Evolutionary conservation across 2,888 invertebrate species (phyloP), one percentile per base, ranked within the genome.

Genomic region (Yponomeuta sedellus): DNA sequence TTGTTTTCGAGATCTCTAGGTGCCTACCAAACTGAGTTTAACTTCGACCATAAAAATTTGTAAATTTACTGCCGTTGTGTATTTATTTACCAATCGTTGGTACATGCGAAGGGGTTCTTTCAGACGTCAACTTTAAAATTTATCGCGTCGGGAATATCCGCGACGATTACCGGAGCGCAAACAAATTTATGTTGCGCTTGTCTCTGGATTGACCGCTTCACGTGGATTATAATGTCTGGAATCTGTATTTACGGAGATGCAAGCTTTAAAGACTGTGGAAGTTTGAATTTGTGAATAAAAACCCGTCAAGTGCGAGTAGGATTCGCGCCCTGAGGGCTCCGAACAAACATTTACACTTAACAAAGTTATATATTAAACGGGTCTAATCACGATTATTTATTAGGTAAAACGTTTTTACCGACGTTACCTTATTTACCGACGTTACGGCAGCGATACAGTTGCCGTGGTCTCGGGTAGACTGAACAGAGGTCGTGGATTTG

Each of bases 41-140:
- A n/a, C 5, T 16, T n/a, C n/a, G 75, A 82, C 85, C 83, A 83
- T 81, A 82, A 82, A 81, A 82, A 78, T 76, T 75, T 73, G 75
- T 78, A 86, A 80, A 88, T 78, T 82, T 86, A 89, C 84, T 69
- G 76, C 85, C 83, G 80, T 12, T 52, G 34, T 10, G 34, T 34
- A 34, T 34, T 34, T 34, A 34, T 52, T 52, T 52, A 12, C 44
- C 16, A 52, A 12, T 52, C 12, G 16, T 34, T 34, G 34, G 34
- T 34, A 52, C 44, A 52, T 4, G 44, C 16, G 86, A 87, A 85
- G 86, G 86, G 79, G 84, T 85, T 89, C 89, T 89, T 88, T 89
- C 87, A 85, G 83, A 83, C 85, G 88, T 91, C 91, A 90, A 90
- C 89, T 91, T 90, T 88, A 82, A 87, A 89, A 91, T 89, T 86